These are phyloP conservation scores for Mola mola DNA, from an alignment of 2,113 vertebrate species.

Conservation along the genomic window DNA sequence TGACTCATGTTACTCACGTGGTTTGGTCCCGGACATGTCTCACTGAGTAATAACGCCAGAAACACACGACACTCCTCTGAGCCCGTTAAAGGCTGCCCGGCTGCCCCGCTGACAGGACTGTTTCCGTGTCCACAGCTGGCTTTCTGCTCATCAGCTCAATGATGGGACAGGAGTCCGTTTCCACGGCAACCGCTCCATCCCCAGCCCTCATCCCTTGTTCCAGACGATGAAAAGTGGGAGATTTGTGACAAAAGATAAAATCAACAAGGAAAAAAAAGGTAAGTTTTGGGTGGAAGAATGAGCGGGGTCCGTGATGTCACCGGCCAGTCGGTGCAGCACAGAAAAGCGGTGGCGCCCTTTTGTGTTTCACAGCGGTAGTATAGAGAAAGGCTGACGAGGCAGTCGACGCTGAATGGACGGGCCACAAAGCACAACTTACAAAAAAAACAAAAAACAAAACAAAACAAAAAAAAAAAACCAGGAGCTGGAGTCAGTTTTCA, in stretches of 20 bases:
- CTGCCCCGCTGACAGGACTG: not conserved
- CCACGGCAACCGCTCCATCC: conserved; percentile 50
- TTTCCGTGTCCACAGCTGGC: conserved; percentile 13
- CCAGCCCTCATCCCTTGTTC: conserved; percentile 35
- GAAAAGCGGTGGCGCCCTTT: conserved; percentile 53
- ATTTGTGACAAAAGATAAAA: conserved; percentile 26
- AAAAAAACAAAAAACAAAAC: too few species aligned
- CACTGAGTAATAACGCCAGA: conserved; percentile 31
- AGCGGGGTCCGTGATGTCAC: conserved; percentile 18
- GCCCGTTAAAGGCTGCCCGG: conserved; percentile 45
- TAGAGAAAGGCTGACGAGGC: conserved; percentile 78
- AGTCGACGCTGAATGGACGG: conserved; percentile 55
- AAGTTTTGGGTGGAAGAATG: conserved; percentile 21
- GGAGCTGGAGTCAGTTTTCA: conserved; percentile 29
- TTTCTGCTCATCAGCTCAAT: conserved; percentile 44
- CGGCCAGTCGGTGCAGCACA: conserved; percentile 54
- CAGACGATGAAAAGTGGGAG: conserved; percentile 8
- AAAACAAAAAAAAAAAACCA: too few species aligned
- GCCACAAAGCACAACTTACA: conserved; percentile 60
- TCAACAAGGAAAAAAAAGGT: conserved; percentile 22
- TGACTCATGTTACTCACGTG: conserved; percentile 55
- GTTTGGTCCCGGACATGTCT: conserved; percentile 64
- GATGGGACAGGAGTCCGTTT: conserved; percentile 30
- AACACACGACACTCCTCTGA: conserved; percentile 5
- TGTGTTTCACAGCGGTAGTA: conserved; percentile 59